phyloP scores from a whole-genome alignment of 1,140 invertebrate genomes.

The Drosophila yakuba region DNA sequence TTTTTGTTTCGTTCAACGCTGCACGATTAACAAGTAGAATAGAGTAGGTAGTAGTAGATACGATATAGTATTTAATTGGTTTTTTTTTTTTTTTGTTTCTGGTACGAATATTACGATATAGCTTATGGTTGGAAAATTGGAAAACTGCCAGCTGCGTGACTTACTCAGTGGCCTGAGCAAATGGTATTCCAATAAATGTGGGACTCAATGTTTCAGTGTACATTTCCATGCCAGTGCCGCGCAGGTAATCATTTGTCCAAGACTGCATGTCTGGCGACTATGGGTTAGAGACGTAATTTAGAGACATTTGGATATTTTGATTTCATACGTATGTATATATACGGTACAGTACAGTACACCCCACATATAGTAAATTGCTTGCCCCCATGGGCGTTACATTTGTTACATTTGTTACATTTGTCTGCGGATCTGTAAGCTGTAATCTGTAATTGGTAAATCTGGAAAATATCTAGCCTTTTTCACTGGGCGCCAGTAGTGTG shows the following conservation, averaged over 20 bases:
- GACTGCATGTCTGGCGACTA: constrained; percentile 97
- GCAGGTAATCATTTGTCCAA: constrained; percentile 99
- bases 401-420: constrained; percentile 1
- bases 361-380: constrained; percentile 30
- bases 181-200: constrained; percentile 98
- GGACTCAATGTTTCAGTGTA: constrained; percentile 98
- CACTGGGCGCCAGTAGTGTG: constrained; percentile 54
- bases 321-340: constrained; percentile 7
- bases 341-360: constrained; percentile 27
- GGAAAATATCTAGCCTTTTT: constrained; percentile 48
- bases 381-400: constrained; percentile 23
- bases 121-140: constrained; percentile 64
- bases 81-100: constrained; percentile 20
- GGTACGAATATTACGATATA: constrained; percentile 70
- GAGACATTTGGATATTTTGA: constrained; percentile 49
- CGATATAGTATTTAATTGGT: constrained; percentile 40
- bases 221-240: constrained; percentile 99
- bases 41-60: constrained; percentile 70
- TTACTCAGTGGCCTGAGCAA: constrained; percentile 99
- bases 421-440: constrained; percentile 40
- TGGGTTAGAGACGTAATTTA: constrained; percentile 78
- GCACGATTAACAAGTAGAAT: constrained; percentile 77
- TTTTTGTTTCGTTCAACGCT: constrained; percentile 67
- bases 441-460: constrained; percentile 47
- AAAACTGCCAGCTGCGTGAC: constrained; percentile 86